Evolutionary conservation across 2,888 invertebrate species (phyloP).

Genomic region (Tortrix viridana): DNA sequence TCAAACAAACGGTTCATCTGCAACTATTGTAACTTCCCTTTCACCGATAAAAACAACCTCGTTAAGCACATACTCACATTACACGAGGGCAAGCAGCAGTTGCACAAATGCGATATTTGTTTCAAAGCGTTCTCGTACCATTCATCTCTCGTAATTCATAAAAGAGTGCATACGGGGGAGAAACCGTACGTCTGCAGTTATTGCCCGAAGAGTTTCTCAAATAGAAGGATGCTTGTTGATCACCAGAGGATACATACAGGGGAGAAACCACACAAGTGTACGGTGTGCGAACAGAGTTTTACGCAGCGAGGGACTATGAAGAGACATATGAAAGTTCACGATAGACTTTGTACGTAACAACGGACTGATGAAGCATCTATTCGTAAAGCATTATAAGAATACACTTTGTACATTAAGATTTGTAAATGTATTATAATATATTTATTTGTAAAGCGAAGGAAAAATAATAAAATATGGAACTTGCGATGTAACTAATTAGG

Average conservation of each 20-base stretch:
- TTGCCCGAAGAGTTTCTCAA: slow-evolving; percentile 69
- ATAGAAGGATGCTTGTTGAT: slow-evolving; percentile 66
- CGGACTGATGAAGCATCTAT: not conserved
- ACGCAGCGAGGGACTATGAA: slow-evolving; percentile 73
- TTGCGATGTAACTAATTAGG: too few species aligned
- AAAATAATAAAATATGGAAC: too few species aligned
- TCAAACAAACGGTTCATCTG: slow-evolving; percentile 69
- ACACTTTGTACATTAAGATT: too few species aligned
- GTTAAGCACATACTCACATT: slow-evolving; percentile 67
- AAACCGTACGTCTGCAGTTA: slow-evolving; percentile 64
- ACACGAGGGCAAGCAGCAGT: slow-evolving; percentile 68
- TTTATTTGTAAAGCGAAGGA: too few species aligned
- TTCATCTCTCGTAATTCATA: slow-evolving; percentile 66
- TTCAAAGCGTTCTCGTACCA: slow-evolving; percentile 64
- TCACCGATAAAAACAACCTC: slow-evolving; percentile 72
- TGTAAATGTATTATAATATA: too few species aligned
- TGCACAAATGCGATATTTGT: slow-evolving; percentile 71
- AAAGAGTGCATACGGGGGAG: slow-evolving; percentile 75
- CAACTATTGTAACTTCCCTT: slow-evolving; percentile 68
- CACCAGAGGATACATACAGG: slow-evolving; percentile 76
- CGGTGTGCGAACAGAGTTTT: slow-evolving; percentile 69
- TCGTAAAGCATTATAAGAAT: too few species aligned
- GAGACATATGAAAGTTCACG: slow-evolving; percentile 75
- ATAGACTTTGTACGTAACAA: slow-evolving; percentile 22
- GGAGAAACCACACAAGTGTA: slow-evolving; percentile 71